Percentiles rank a stretch among this genome's conserved stretches.
These are phyloP conservation scores for Cherax quadricarinatus DNA, from an alignment of 1,140 invertebrate genomes.

Conservation along the genomic window DNA sequence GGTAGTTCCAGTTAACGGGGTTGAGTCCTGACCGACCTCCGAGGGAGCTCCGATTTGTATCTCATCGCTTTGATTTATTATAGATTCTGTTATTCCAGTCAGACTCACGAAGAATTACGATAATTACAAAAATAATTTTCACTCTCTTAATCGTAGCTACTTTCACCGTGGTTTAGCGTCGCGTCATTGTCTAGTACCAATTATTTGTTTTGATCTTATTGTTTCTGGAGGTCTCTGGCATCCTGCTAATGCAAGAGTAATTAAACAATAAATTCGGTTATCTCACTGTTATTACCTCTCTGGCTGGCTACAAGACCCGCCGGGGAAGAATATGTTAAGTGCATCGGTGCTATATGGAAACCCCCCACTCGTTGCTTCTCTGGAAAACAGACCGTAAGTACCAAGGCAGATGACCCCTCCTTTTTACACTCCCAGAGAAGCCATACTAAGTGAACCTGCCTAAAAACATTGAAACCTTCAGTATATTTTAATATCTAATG, in stretches of 20 bases:
- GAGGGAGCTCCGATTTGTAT: background rate
- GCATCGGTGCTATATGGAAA: background rate
- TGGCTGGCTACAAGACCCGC: background rate
- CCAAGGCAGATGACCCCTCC: background rate
- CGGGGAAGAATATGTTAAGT: background rate
- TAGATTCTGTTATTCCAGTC: background rate
- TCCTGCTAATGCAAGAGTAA: constrained; percentile 31
- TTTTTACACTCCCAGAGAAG: too few relatives aligned
- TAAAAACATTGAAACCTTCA: too few relatives aligned
- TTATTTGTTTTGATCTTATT: background rate
- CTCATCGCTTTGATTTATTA: background rate
- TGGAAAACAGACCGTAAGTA: background rate
- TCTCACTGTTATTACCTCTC: constrained; percentile 36
- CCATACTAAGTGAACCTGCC: too few relatives aligned
- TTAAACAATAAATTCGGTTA: constrained; percentile 31
- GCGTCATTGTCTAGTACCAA: background rate
- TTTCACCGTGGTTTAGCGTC: too few relatives aligned
- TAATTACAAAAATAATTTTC: too few relatives aligned
- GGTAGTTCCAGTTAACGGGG: background rate
- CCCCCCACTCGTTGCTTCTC: background rate
- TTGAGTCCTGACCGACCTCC: background rate
- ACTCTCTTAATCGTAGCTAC: too few relatives aligned
- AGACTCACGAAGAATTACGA: too few relatives aligned
- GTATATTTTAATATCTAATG: too few relatives aligned
- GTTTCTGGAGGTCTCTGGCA: constrained; percentile 4